A percentile compares a stretch with the other conserved stretches of the same genome.
These are phyloP conservation scores for Lagenorhynchus albirostris DNA, from an alignment of 2,113 vertebrate genomes.

Conservation along the genomic window DNA sequence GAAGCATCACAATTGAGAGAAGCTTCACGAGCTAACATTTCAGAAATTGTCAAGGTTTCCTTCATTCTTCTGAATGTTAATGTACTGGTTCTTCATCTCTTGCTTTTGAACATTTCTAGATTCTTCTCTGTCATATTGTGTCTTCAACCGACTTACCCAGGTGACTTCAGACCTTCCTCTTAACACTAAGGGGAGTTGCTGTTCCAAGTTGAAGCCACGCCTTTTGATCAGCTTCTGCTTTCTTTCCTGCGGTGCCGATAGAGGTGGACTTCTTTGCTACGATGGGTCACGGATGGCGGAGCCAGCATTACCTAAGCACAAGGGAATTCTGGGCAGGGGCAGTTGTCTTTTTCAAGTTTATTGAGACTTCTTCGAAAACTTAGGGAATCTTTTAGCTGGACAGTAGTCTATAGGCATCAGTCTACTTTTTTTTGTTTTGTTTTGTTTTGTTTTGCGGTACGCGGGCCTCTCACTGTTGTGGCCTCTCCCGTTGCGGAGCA, in stretches of 20 bases:
- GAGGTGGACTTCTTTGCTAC: not conserved
- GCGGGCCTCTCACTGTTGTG: too few species aligned
- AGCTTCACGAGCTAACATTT: not conserved
- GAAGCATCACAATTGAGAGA: not conserved
- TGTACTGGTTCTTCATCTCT: not conserved
- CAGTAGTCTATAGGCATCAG: not conserved
- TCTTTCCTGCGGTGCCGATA: not conserved
- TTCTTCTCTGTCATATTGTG: not conserved
- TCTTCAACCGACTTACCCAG: not conserved
- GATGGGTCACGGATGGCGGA: accelerated
- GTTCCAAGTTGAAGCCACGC: not conserved
- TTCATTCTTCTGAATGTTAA: not conserved
- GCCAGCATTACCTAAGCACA: not conserved
- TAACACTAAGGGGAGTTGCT: accelerated
- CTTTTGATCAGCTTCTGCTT: not conserved
- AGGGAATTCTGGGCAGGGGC: not conserved
- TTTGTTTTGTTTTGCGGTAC: too few species aligned
- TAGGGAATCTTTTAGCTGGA: not conserved
- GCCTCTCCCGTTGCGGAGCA: too few species aligned
- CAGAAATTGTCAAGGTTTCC: not conserved
- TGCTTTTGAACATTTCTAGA: not conserved
- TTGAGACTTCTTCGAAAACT: not conserved
- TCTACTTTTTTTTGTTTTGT: not conserved
- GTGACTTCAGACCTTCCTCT: not conserved
- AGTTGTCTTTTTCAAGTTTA: not conserved